Percentiles rank a stretch among this genome's conserved stretches.
Conservation (phyloP, 2,888 invertebrate genomes). For the Pandemis heparana region DNA sequence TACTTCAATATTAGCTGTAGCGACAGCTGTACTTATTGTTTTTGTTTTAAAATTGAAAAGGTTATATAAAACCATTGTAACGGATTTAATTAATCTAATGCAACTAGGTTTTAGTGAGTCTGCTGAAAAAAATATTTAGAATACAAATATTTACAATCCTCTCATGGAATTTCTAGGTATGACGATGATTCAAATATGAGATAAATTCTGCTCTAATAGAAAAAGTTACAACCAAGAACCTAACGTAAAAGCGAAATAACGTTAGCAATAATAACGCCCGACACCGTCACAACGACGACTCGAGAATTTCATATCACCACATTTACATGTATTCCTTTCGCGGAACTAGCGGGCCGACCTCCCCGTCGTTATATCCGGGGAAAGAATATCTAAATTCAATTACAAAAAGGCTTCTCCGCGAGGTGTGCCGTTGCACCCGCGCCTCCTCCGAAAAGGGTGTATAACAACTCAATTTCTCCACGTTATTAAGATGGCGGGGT, state of each 20-base stretch:
- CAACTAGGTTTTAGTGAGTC: background rate
- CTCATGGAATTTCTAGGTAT: background rate
- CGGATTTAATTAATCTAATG: background rate
- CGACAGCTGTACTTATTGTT: background rate
- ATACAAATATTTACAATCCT: background rate
- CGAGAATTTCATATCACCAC: constrained; percentile 75
- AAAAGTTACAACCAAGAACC: constrained; percentile 44
- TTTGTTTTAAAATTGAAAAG: background rate
- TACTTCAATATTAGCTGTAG: background rate
- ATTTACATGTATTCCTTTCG: constrained; percentile 71
- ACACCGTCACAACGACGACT: constrained; percentile 61
- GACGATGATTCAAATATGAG: constrained; percentile 24
- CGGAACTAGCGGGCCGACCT: constrained; percentile 71
- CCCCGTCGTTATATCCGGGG: constrained; percentile 77
- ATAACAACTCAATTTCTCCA: constrained; percentile 85
- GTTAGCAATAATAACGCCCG: constrained; percentile 62
- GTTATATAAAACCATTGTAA: background rate
- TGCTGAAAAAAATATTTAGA: background rate
- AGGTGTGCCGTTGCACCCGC: constrained; percentile 82
- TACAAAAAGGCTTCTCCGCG: constrained; percentile 82
- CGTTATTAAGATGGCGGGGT: constrained; percentile 82
- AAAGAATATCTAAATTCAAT: constrained; percentile 85
- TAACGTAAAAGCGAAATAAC: constrained; percentile 52
- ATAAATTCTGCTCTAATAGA: constrained; percentile 48
- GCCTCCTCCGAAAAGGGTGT: constrained; percentile 81